Evolutionary conservation across 2,113 vertebrate species (phyloP).

Genomic region (Cryptomyrus ogoouensis): DNA sequence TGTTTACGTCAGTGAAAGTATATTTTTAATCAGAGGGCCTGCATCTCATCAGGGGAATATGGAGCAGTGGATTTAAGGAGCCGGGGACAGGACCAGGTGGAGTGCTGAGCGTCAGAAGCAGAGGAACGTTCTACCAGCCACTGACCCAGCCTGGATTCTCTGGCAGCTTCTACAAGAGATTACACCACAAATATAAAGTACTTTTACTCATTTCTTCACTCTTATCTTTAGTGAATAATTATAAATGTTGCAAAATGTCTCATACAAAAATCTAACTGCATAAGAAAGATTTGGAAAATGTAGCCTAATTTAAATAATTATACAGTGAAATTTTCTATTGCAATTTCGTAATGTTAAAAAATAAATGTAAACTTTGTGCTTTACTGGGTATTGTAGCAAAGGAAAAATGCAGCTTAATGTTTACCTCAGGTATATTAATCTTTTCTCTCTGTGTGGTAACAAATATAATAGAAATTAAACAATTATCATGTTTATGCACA

Average conservation of each 20-base stretch:
- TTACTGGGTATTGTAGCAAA: background rate
- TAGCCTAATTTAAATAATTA: background rate
- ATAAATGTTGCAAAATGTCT: background rate
- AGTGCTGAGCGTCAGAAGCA: background rate
- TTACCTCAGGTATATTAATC: background rate
- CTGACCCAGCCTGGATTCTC: background rate
- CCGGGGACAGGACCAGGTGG: background rate
- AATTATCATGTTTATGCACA: background rate
- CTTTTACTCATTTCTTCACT: background rate
- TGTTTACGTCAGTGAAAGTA: background rate
- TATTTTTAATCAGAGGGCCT: background rate
- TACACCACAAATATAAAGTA: background rate
- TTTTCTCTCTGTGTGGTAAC: background rate
- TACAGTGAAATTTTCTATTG: background rate
- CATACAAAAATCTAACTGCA: background rate
- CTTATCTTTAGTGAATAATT: background rate
- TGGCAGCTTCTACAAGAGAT: background rate
- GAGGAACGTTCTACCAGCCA: background rate
- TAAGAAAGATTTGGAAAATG: background rate
- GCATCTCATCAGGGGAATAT: background rate
- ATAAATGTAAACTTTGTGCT: background rate
- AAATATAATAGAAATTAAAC: background rate
- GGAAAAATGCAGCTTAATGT: background rate
- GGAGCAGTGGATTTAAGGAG: slow-evolving; percentile 4
- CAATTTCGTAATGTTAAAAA: background rate